Percentiles rank a stretch among this genome's conserved stretches.
These are phyloP conservation scores for Aurelia aurita DNA, from an alignment of 30 jellyfish, hydroid and myxozoan genomes.

Conservation along the genomic window DNA sequence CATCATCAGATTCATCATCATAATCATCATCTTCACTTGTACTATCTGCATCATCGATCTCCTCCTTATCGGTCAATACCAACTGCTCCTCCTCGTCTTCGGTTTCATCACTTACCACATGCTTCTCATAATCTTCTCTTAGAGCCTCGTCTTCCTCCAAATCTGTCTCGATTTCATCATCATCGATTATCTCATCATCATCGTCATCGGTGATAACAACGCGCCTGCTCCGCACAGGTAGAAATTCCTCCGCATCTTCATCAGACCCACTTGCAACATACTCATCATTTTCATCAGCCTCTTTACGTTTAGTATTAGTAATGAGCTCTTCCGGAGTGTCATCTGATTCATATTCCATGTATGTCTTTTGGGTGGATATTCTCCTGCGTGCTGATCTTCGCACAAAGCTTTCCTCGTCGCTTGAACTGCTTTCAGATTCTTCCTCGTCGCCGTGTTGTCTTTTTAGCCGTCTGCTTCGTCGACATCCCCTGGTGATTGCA, in stretches of 20 bases:
- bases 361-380: conserved; percentile 33
- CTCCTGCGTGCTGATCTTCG: conserved; percentile 61
- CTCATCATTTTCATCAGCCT: conserved; percentile 67
- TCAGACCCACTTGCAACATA: conserved; percentile 70
- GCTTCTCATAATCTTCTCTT: conserved; percentile 55
- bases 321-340: conserved; percentile 58
- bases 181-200: conserved; percentile 59
- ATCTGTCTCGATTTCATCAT: conserved; percentile 57
- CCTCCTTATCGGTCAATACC: conserved; percentile 7
- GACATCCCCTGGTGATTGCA: conserved; percentile 54
- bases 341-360: conserved; percentile 61
- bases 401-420: conserved; percentile 69
- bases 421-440: conserved; percentile 39
- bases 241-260: conserved; percentile 67
- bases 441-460: conserved; percentile 53
- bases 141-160: conserved; percentile 55
- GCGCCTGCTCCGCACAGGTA: conserved; percentile 36
- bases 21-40: conserved; percentile 43
- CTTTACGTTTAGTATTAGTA: conserved; percentile 4
- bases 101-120: conserved; percentile 3
- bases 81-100: conserved; percentile 25
- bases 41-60: not conserved
- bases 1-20: conserved; percentile 18
- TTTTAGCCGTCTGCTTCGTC: conserved; percentile 74
- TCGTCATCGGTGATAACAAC: conserved; percentile 39